These are phyloP conservation scores for Paedocypris sp. DNA, from an alignment of 2,113 vertebrate genomes.

Conservation along the genomic window DNA sequence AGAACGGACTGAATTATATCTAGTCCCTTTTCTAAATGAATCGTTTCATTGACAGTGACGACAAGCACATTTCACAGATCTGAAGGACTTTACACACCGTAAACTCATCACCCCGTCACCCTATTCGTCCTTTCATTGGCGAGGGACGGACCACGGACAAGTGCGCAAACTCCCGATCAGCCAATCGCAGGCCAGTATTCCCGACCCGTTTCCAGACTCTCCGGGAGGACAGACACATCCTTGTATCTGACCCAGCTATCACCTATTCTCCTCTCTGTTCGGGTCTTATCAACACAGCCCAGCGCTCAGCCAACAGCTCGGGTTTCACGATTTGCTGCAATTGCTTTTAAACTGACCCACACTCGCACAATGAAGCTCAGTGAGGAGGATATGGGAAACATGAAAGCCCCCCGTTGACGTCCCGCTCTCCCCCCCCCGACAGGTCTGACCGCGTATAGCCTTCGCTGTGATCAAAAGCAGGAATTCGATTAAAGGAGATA, in stretches of 20 bases:
- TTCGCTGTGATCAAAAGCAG: constrained; percentile 29
- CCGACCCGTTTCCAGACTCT: background rate
- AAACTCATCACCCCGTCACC: too few species aligned
- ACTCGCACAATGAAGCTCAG: constrained; percentile 25
- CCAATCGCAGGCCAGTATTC: constrained; percentile 19
- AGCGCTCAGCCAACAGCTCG: constrained; percentile 19
- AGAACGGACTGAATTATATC: too few species aligned
- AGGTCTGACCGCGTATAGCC: constrained; percentile 21
- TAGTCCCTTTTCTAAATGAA: too few species aligned
- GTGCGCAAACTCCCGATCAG: constrained; percentile 26
- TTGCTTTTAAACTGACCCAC: constrained; percentile 23
- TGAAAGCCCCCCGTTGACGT: constrained; percentile 30
- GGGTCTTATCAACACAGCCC: constrained; percentile 20
- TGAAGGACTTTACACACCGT: too few species aligned
- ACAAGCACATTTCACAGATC: too few species aligned
- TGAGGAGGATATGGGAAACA: constrained; percentile 20
- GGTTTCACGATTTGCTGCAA: constrained; percentile 22
- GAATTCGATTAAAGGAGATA: constrained; percentile 28
- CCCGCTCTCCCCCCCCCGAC: background rate
- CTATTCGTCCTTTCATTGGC: too few species aligned
- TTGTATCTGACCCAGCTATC: constrained; percentile 20
- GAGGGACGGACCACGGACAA: background rate
- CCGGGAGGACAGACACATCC: constrained; percentile 6
- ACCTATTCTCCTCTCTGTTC: constrained; percentile 16
- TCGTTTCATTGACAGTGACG: too few species aligned